Evolutionary conservation across 2,113 vertebrate species (phyloP), one percentile per base, ranked within the genome.

Genomic region (Podocnemis expansa): DNA sequence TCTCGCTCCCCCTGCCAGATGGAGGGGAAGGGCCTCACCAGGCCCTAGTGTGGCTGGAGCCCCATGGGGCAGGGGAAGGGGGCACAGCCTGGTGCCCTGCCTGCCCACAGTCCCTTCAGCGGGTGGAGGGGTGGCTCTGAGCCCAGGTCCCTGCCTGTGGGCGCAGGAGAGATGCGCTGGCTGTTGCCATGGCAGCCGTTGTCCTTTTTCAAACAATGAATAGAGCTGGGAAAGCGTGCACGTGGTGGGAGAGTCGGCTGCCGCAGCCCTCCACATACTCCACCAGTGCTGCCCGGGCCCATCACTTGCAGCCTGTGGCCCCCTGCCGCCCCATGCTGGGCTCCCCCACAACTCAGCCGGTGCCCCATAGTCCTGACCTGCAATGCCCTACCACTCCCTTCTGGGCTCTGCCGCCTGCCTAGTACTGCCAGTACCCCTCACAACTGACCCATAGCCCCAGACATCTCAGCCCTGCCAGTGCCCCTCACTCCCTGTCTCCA

Each of bases 161-260:
- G 58, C 29, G 78, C 41, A 91, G 49, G 67, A 22, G 54, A 79
- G 58, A 85, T 87, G 41, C 49, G 43, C 85, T 43, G 78, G 49
- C 56, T 6, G 90, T 91, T 91, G 80, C 85, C 85, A 87, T 91
- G 75, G 85, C 56, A 87, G 90, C 80, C 24, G 19, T 24, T 86
- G 73, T 85, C 56, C 85, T 91, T 83, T 70, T 55, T 58, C 85
- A 87, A 88, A 91, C 85, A 91, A 87, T 78, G 80, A 87, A 78
- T 43, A 78, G 58, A 76, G 83, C 73, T 87, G 56, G 84, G 58
- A 78, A 79, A 83, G 78, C 24, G 82, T 83, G 70, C 82, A 87
- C 47, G 55, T 83, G 54, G 38, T 63, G 54, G 70, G 52, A 78
- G 45, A 14, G 49, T 76, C 51, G 55, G 70, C 70, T 67, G 55